Conservation (phyloP, 2,113 vertebrate genomes). For the Rhipidura dahli region DNA sequence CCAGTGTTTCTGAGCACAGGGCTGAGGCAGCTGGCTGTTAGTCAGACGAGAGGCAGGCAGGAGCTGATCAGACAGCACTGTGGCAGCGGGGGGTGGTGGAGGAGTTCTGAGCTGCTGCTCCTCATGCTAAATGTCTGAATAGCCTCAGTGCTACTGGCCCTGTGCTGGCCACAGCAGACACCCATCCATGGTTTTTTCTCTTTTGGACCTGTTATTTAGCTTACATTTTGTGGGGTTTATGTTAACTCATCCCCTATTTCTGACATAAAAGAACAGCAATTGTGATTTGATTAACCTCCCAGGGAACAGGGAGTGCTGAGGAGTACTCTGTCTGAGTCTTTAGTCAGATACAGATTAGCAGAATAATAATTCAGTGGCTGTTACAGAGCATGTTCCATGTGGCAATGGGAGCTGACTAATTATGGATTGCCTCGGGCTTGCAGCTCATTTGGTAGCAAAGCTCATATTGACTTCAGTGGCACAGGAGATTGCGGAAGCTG, state of each 20-base stretch:
- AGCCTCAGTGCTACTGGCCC: background rate
- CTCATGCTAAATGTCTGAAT: background rate
- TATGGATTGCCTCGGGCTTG: background rate
- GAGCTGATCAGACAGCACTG: background rate
- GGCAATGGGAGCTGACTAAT: background rate
- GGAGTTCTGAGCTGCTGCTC: background rate
- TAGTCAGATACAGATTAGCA: background rate
- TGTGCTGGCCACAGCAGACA: background rate
- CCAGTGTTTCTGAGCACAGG: background rate
- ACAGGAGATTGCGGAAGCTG: background rate
- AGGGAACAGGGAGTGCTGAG: background rate
- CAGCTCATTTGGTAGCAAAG: background rate
- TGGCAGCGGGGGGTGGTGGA: accelerated
- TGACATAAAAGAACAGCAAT: background rate
- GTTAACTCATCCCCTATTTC: background rate
- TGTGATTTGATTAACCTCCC: background rate
- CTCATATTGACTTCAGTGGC: background rate
- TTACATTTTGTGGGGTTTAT: background rate
- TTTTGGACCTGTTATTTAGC: background rate
- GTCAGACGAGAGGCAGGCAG: accelerated
- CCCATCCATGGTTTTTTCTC: background rate
- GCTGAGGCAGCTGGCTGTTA: background rate
- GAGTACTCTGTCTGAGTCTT: background rate
- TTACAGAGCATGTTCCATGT: background rate
- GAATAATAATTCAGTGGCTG: background rate